Conservation (phyloP, 1,140 invertebrate species). For the Musca domestica region DNA sequence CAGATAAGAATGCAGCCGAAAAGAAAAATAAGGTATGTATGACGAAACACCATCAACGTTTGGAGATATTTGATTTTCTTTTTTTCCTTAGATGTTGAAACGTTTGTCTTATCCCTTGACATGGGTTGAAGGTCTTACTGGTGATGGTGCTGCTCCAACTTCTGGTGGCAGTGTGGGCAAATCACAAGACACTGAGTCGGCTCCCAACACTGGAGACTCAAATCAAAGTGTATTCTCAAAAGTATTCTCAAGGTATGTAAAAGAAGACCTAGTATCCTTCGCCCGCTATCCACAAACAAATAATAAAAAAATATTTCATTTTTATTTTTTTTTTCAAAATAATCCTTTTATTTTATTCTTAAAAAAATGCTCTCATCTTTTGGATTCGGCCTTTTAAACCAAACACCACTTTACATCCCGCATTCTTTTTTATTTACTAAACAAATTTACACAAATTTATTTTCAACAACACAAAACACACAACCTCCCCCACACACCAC, state of each 20-base stretch:
- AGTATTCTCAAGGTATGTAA: slow-evolving; percentile 78
- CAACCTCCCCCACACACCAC: too few relatives aligned
- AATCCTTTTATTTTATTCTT: slow-evolving; percentile 4
- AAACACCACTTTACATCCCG: background rate
- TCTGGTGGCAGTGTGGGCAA: slow-evolving; percentile 43
- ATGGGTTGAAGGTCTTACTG: slow-evolving; percentile 85
- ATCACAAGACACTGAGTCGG: slow-evolving; percentile 49
- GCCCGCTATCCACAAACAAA: background rate
- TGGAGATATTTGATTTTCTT: background rate
- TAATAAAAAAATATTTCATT: slow-evolving; percentile 1
- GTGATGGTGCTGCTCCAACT: slow-evolving; percentile 57
- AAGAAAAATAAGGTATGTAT: slow-evolving; percentile 66
- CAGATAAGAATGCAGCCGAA: slow-evolving; percentile 42
- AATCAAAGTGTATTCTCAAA: slow-evolving; percentile 76
- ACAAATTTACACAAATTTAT: background rate
- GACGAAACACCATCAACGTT: background rate
- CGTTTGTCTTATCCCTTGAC: slow-evolving; percentile 86
- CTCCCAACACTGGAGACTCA: slow-evolving; percentile 55
- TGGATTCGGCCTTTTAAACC: background rate
- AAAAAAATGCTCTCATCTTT: slow-evolving; percentile 23
- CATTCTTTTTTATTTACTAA: background rate
- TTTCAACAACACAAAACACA: background rate
- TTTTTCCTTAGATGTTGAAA: slow-evolving; percentile 73
- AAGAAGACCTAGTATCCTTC: background rate
- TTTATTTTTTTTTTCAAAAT: slow-evolving; percentile 18